Base-by-base conservation (phyloP, 2,113 vertebrate genomes). In the Vulpes ferrilata region DNA sequence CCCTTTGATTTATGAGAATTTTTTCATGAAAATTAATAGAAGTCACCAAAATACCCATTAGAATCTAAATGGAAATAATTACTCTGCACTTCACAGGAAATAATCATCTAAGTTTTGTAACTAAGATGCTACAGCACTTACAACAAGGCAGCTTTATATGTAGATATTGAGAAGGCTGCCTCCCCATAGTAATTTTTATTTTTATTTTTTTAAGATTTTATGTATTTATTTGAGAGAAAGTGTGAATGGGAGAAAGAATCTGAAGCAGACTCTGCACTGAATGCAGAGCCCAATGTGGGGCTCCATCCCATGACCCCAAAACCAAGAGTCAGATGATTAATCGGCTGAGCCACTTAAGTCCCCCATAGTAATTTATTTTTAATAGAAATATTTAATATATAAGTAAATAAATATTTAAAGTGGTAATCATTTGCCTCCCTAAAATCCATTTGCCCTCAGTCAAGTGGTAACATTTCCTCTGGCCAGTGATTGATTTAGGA, bases 11-110 rank as follows among this genome's bases (percentile, higher is more conserved):
- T 43, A 43, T 55, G 60, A 53, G 64, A 92, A 81, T 2, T 38
- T 92, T 90, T 93, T 90, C n/a, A 80, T 81, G 51, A 81, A 90
- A 74, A 81, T 80, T 74, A 84, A 81, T 32, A 95, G 30, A 82
- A 60, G 57, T 82, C 88, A 65, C 8, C 53, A n/a, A 11, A 59
- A 79, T 84, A 88, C 12, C 15, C 38, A 84, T 65, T 32, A 74
- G 65, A 95, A 74, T 84, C 38, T 84, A 95, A 93, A 62, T 51
- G 35, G 48, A 53, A 71, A 51, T 38, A 88, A 71, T 73, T 95
- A 12, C 43, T 88, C 62, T 88, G 38, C 43, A 85, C 11, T 65
- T 80, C 30, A 22, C 23, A 80, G 62, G 48, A 85, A 74, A 62
- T 85, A 67, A 85, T 85, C 30, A 93, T 51, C 48, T 48, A 93